Base-by-base conservation (phyloP, 64 coral and sea anemone species). In the Platygyra sinensis region DNA sequence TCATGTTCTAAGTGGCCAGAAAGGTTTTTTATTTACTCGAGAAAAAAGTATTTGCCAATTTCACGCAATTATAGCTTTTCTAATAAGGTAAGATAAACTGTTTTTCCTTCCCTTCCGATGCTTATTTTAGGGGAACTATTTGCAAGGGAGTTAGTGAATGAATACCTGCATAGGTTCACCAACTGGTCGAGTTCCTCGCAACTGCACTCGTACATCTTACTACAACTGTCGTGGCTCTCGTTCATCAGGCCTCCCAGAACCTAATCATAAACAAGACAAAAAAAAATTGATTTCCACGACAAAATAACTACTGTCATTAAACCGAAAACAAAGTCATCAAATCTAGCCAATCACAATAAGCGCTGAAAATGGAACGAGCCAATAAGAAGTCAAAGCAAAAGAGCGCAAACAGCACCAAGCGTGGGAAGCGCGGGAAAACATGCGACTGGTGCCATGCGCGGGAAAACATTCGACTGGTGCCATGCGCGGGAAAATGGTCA, bases 161-260 rank as follows among this genome's bases (percentile, higher is more conserved):
- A 27, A 30, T 91, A 95, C 93, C 93, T 95, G 89, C 93, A 95
- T 0, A 33, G 61, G 18, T 61, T 1, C 18, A 95, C 89, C 57
- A 95, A 76, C 60, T 90, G 76, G 55, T 95, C 85, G 1, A 95
- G 93, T 76, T 95, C 89, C 2, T 95, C 89, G 59, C 93, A 95
- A 57, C 93, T 95, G 73, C 93, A 95, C 19, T 95, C 89, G 29
- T 95, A 95, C 82, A 87, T 52, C 8, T 80, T 63, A 61, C 93
- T 95, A 87, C 93, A 95, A 50, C 93, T 95, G 17, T 95, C 78
- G 55, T 87, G 78, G 30, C 93, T 95, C 61, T 91, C 88, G 61
- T 95, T 91, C 93, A 95, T 95, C 30, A 95, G 63, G 30, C 74
- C 87, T 25, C 93, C 93, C 17, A 95, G 83, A 59, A 75, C 67